Evolutionary conservation across 2,888 invertebrate species (phyloP), one percentile per base, ranked within the genome.

Genomic region (Metalampra italica): DNA sequence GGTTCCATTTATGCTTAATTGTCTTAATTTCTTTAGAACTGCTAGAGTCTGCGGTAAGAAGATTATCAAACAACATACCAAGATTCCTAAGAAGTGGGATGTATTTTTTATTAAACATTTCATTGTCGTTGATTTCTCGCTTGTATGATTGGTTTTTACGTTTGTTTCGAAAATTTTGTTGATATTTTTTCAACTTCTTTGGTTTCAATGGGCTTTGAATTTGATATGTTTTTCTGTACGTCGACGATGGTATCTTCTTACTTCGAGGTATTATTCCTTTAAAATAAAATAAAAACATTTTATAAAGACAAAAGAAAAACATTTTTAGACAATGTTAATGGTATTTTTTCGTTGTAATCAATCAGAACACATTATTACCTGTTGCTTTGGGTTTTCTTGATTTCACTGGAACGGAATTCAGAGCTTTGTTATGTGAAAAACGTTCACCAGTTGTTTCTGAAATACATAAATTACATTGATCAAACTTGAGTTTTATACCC

Each of bases 51-150:
- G 75, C 47, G 54, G 62, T 55, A 59, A 89, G 74, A 62, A 89
- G 67, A 77, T 83, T 77, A 71, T 86, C 80, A 71, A 89, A 77
- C 63, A 89, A 60, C 68, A 85, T 57, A 61, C 78, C 72, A 71
- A 89, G 69, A 67, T 75, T 84, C 54, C 73, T 83, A 69, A 88
- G 80, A 46, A 89, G 64, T 41, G 87, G 86, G 45, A 82, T 74
- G 58, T 85, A 78, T 64, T 84, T 82, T 37, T 70, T 66, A 56
- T 72, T 73, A 59, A 78, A 66, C 49, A 68, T 62, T 46, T 69
- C 80, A 79, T 84, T 65, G 56, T 71, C 68, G 52, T 60, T 54
- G 40, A 75, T 67, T 60, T 84, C 78, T 49, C 78, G 66, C 68
- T 86, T 84, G 32, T 58, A 56, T 1, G 78, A 71, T 54, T 73